phyloP scores from a whole-genome alignment of 2,888 invertebrate species.

The Selenia dentaria region DNA sequence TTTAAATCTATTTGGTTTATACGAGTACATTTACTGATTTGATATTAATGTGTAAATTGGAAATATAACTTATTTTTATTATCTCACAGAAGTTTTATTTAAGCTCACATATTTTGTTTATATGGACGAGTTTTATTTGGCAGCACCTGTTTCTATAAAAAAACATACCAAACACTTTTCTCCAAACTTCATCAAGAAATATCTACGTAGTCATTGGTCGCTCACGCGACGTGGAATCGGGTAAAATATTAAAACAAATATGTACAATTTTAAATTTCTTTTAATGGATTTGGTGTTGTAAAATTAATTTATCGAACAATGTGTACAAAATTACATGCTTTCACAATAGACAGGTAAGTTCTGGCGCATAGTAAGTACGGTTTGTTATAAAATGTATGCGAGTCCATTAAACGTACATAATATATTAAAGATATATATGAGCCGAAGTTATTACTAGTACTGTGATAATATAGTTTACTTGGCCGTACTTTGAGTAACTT shows the following conservation, averaged over 20 bases:
- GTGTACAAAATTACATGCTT: constrained; percentile 82
- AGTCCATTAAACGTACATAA: constrained; percentile 57
- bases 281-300: constrained; percentile 34
- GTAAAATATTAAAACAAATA: constrained; percentile 30
- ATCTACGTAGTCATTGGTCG: too few relatives aligned
- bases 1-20: too few relatives aligned
- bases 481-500: constrained; percentile 61
- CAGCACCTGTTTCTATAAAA: too few relatives aligned
- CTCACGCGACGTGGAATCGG: too few relatives aligned
- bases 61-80: too few relatives aligned
- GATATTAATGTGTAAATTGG: too few relatives aligned
- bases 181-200: too few relatives aligned
- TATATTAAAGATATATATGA: constrained; percentile 44
- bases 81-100: too few relatives aligned
- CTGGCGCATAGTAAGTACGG: constrained; percentile 58
- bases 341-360: constrained; percentile 69
- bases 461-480: constrained; percentile 67
- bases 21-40: too few relatives aligned
- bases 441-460: constrained; percentile 54
- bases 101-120: too few relatives aligned
- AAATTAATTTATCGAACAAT: constrained; percentile 75
- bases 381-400: constrained; percentile 55
- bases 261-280: constrained; percentile 22
- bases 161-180: too few relatives aligned
- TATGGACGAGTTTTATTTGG: too few relatives aligned